Base-by-base conservation (phyloP, 2,113 vertebrate genomes). In the Microtus oregoni region DNA sequence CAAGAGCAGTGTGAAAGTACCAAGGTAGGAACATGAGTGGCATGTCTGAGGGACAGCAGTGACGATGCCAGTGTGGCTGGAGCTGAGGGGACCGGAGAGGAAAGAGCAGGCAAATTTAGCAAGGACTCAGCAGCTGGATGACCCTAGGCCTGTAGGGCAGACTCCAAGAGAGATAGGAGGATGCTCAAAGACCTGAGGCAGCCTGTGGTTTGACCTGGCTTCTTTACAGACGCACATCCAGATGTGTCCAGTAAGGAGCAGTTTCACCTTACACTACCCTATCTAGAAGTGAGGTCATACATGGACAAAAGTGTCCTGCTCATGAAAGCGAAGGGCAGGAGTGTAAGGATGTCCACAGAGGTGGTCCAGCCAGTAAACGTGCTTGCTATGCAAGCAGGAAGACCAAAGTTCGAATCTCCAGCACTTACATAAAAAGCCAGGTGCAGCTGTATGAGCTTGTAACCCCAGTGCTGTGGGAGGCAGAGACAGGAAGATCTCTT, bases 301-400 rank as follows among this genome's bases (percentile, higher is more conserved):
- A 2, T 0, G 13, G 32, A 50, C 58, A 38, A 52, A 63, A 65
- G 17, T 0, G 12, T 50, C 52, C 82, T 72, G 70, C 58, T 41
- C 24, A 0, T 0, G 1, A 55, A 24, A 22, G 0, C 14, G 8
- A 47, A 30, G 50, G 78, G 1, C 12, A 58, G 47, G 35, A 72
- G 65, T 15, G 30, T 17, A 22, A n/a, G 30, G 13, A 17, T 10
- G 70, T 58, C 81, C 76, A 8, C 63, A 17, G 83, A 86, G 38
- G 47, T 35, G 83, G 30, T 30, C 32, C 63, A 68, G 26, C 30
- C 5, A 41, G 17, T 24, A 13, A 86, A 11, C 0, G 1, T 67
- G 61, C 61, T 86, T 86, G 61, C 28, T 11, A 30, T 11, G 61
- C 82, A 86, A 67, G 63, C 41, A 22, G 41, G 14, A 47, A 47